Evolutionary conservation across 2,113 vertebrate species (phyloP), one percentile per base, ranked within the genome.

Genomic region (Thymallus thymallus): DNA sequence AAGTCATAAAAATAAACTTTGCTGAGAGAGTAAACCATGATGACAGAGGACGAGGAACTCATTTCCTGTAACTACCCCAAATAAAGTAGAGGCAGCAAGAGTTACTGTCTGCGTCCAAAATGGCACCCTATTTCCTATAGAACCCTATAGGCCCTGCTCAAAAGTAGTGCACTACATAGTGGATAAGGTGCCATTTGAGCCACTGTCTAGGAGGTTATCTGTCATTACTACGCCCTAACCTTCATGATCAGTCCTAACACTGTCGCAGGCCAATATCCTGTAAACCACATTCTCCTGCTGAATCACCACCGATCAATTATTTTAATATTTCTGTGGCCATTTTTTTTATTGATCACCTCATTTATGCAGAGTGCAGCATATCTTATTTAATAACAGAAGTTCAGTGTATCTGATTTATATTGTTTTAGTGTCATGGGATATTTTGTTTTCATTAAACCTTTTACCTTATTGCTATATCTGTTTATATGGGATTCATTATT

Each of bases 251-350:
- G 75, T 80, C 80, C 82, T 85, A 78, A 79, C 80, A 80, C 82
- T 71, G 48, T 51, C 12, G 4, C 12, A 51, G 12, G 69, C 78
- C 87, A 86, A 88, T 87, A 85, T 83, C 84, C 86, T 77, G 55
- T 76, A 68, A 78, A 69, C 73, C 84, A 69, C 62, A 26, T 63
- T 81, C 82, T 84, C 79, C 84, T 87, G 87, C 90, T 90, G 86
- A 91, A 89, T 91, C 88, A 89, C 72, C 82, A 73, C 7, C 48
- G 76, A 91, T 90, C 88, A 90, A 68, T 64, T 89, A 82, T 90
- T 91, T 77, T 90, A 87, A 86, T 90, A 88, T 87, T 87, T 86
- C 35, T 63, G 81, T 89, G 88, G 79, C 85, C 85, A 77, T 87
- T 90, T 85, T 86, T 58, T 86, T 80, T 5, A 58, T 67, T 41